These are phyloP conservation scores for Amphipyra berbera DNA, from an alignment of 2,888 invertebrate genomes.

Conservation along the genomic window DNA sequence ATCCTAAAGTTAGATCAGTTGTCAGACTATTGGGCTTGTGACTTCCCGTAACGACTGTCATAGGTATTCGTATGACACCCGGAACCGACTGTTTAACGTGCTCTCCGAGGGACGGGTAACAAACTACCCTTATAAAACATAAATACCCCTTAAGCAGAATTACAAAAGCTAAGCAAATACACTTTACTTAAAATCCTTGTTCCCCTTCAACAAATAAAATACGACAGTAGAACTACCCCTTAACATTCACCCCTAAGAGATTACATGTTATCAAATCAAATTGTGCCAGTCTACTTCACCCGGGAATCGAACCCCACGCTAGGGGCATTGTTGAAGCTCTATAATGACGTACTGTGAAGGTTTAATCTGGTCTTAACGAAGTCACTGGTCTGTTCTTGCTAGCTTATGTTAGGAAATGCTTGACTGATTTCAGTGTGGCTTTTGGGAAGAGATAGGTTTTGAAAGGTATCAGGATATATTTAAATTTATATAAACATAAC, in stretches of 20 bases:
- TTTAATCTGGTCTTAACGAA: conserved; percentile 50
- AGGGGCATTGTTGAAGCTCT: conserved; percentile 33
- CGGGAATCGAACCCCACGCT: conserved; percentile 57
- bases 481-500: too few species aligned
- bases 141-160: conserved; percentile 40
- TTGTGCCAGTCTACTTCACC: conserved; percentile 69
- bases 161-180: conserved; percentile 55
- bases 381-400: conserved; percentile 30
- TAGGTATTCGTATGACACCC: too few species aligned
- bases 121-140: conserved; percentile 23
- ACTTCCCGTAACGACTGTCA: too few species aligned
- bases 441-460: not conserved
- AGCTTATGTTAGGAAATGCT: conserved; percentile 22
- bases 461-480: too few species aligned
- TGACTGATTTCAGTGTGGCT: conserved; percentile 20
- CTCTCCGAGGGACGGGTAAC: too few species aligned
- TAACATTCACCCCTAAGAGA: conserved; percentile 54
- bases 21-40: too few species aligned
- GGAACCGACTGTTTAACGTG: too few species aligned
- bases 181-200: conserved; percentile 41
- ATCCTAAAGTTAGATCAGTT: too few species aligned
- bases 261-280: conserved; percentile 69
- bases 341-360: conserved; percentile 51
- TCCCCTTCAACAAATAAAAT: conserved; percentile 36
- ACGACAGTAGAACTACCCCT: conserved; percentile 35